These are phyloP conservation scores for Craseonycteris thonglongyai DNA, from an alignment of 2,113 vertebrate species.

Conservation along the genomic window DNA sequence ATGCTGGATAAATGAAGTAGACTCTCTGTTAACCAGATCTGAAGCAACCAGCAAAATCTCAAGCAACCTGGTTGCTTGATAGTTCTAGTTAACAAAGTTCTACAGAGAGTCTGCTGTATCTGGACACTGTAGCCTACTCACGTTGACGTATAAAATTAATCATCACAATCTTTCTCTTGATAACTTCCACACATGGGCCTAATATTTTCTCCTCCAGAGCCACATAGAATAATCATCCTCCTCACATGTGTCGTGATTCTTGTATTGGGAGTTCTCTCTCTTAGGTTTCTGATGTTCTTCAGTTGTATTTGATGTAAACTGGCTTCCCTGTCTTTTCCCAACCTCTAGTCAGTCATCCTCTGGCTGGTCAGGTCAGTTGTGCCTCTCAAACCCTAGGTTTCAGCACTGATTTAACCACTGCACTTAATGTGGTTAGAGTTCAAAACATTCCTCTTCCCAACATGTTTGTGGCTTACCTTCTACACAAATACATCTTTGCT, in stretches of 20 bases:
- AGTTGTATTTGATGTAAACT: fast-evolving
- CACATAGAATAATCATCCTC: not conserved
- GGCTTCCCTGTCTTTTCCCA: not conserved
- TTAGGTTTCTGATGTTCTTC: not conserved
- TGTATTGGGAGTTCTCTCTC: not conserved
- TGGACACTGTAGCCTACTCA: not conserved
- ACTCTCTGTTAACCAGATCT: too few relatives aligned
- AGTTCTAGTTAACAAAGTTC: too few relatives aligned
- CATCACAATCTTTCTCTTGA: not conserved
- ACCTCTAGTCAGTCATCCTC: fast-evolving
- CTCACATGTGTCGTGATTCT: not conserved
- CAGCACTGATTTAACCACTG: not conserved
- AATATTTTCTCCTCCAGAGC: not conserved
- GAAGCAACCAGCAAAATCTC: too few relatives aligned
- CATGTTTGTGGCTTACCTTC: not conserved
- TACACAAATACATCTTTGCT: not conserved
- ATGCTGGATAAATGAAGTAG: too few relatives aligned
- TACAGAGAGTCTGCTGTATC: too few relatives aligned
- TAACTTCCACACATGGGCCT: not conserved
- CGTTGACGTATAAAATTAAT: too few relatives aligned
- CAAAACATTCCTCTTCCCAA: not conserved
- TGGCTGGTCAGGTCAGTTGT: not conserved
- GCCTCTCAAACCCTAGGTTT: not conserved
- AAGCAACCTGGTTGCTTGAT: too few relatives aligned
- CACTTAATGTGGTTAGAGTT: not conserved